phyloP scores from a whole-genome alignment of 2,113 vertebrate species.

The Datnioides undecimradiatus region DNA sequence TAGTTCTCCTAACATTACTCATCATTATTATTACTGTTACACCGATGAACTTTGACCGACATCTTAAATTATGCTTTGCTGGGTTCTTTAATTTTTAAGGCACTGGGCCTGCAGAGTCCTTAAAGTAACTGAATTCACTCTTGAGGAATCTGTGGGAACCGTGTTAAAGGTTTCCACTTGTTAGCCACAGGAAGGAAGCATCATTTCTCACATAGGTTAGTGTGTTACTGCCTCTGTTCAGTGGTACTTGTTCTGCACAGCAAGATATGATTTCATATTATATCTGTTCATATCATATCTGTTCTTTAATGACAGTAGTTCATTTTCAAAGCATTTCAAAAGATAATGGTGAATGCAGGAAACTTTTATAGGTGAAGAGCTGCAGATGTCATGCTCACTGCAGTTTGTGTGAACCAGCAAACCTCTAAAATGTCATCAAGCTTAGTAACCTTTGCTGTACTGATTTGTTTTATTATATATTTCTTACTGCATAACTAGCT shows the following conservation, averaged over 20 bases:
- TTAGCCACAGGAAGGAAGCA: conserved; percentile 47
- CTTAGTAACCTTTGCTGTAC: background rate
- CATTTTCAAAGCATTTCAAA: background rate
- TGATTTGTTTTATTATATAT: background rate
- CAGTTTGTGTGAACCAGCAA: background rate
- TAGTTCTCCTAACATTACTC: too few relatives aligned
- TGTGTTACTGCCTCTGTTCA: background rate
- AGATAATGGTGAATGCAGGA: background rate
- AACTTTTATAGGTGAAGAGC: background rate
- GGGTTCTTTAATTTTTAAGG: too few relatives aligned
- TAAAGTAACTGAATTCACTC: too few relatives aligned
- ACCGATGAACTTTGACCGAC: too few relatives aligned
- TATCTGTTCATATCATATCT: too few relatives aligned
- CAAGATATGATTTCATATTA: background rate
- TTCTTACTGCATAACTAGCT: background rate
- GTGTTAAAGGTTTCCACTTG: background rate
- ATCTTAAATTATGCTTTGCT: too few relatives aligned
- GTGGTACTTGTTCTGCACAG: background rate
- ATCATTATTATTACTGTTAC: too few relatives aligned
- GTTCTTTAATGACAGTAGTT: background rate
- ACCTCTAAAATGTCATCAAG: background rate
- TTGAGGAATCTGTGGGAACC: too few relatives aligned
- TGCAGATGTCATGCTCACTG: background rate
- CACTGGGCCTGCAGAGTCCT: too few relatives aligned
- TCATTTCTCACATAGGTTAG: background rate